Base-by-base conservation (phyloP, 2,888 invertebrate genomes). In the Idaea dimidiata region DNA sequence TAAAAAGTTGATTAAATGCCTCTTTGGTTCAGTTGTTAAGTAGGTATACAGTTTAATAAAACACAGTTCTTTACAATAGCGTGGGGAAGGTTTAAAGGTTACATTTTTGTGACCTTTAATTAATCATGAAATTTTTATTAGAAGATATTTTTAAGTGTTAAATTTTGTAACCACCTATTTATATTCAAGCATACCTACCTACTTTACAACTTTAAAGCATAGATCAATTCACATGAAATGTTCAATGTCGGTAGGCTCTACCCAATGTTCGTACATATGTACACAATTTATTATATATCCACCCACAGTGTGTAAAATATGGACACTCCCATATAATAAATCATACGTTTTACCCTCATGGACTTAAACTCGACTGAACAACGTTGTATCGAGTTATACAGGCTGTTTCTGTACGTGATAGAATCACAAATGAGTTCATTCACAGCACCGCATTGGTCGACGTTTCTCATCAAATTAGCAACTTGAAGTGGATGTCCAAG, bases 381-480 rank as follows among this genome's bases (percentile, higher is more conserved):
- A 43, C 43, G 43, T 43, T 43, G 43, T 43, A 43, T 43, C 43
- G 43, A 43, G 43, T 43, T 43, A 43, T 43, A 43, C 43, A 43
- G 43, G 14, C 43, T 43, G 43, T 43, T 43, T 43, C 43, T 43
- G 43, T 43, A 43, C 43, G 43, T 43, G 43, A 43, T 43, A 43
- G 43, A 43, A 43, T 43, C 43, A 43, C 43, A 43, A 43, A 43
- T 43, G 43, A 43, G 43, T 43, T 43, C 43, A 43, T 43, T 43
- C 43, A 43, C 43, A 43, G 43, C 43, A 43, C 8, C 43, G 6
- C 1, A 43, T 43, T 43, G 43, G 43, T 10, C 43, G 43, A 1
- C 43, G 14, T 14, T 14, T 8, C 43, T 43, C 43, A 43, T 43
- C 43, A 43, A 43, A 43, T 43, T 43, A 43, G 43, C 43, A 43